Evolutionary conservation across 2,797 vertebrate genomes (phyloP), one percentile per base, ranked within the genome.

Genomic region (Balearica regulorum): DNA sequence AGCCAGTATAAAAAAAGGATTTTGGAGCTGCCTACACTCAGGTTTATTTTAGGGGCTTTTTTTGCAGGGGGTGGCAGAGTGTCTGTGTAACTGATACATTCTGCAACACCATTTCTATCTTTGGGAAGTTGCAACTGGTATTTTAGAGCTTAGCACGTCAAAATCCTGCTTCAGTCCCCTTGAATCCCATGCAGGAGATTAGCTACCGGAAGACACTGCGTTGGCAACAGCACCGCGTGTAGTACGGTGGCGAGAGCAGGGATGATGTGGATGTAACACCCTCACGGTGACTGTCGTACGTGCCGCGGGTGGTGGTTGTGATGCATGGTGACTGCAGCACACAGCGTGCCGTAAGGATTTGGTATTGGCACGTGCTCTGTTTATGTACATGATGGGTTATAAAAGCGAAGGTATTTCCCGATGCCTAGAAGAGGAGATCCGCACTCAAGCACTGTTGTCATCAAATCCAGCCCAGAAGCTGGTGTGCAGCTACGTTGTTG

Each of bases 31-130:
- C 73, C 69, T 72, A 17, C 73, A n/a, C 71, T 39, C 0, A 0
- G 26, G 48, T 89, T 43, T 85, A 92, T 95, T 95, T 97, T 93
- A 83, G 79, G 43, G 44, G 25, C 79, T 76, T 58, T 90, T 90
- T 91, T 81, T 81, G 31, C 19, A n/a, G 69, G 64, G 87, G 21
- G 26, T 91, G 61, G 54, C 61, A 89, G 80, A 68, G 61, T 69
- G 61, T 84, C 46, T 81, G 54, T 69, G 65, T 88, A 91, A 89
- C 82, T 66, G 92, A 85, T 93, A 81, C 43, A 39, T 93, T 90
- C 84, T 83, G 72, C 69, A 93, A 53, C 84, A 89, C 89, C 35
- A 25, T 77, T 89, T 95, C 78, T 90, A 83, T 93, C 78, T 91
- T 89, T 44, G 84, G 58, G 71, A 92, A 46, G 39, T 13, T 75